Percentiles rank a stretch among this genome's conserved stretches.
These are phyloP conservation scores for Neuroterus valhalla DNA, from an alignment of 1,140 invertebrate species.

Conservation along the genomic window DNA sequence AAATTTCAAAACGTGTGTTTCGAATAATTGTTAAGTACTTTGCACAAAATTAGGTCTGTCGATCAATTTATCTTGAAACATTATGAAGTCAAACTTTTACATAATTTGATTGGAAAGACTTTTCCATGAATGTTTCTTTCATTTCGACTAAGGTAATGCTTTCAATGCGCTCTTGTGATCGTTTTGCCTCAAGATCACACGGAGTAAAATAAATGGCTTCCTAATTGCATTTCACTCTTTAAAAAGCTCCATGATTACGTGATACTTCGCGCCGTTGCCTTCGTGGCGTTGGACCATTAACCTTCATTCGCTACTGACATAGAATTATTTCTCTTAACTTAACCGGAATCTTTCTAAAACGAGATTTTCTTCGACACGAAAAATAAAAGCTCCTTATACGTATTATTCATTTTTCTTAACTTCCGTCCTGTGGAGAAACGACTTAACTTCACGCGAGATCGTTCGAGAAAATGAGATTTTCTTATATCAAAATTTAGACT, in stretches of 20 bases:
- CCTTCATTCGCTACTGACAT: constrained; percentile 19
- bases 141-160: neutral
- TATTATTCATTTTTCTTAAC: constrained; percentile 24
- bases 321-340: constrained; percentile 23
- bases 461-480: constrained; percentile 17
- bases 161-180: neutral
- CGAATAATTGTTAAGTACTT: no score
- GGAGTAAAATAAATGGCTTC: constrained; percentile 2
- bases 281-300: constrained; percentile 28
- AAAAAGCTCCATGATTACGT: constrained; percentile 15
- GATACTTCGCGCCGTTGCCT: constrained; percentile 13
- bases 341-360: constrained; percentile 9
- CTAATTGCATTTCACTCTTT: constrained; percentile 24
- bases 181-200: neutral
- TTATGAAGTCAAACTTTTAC: no score
- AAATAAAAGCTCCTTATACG: neutral
- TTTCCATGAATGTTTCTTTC: no score
- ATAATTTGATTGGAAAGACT: no score
- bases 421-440: constrained; percentile 13
- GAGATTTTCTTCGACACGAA: constrained; percentile 24
- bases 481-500: constrained; percentile 17
- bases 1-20: no score
- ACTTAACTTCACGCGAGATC: constrained; percentile 3
- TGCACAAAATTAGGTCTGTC: no score
- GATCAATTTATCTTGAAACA: no score